Evolutionary conservation across 1,140 invertebrate genomes (phyloP), one percentile per base, ranked within the genome.

Genomic region (Papilio aristodemus): DNA sequence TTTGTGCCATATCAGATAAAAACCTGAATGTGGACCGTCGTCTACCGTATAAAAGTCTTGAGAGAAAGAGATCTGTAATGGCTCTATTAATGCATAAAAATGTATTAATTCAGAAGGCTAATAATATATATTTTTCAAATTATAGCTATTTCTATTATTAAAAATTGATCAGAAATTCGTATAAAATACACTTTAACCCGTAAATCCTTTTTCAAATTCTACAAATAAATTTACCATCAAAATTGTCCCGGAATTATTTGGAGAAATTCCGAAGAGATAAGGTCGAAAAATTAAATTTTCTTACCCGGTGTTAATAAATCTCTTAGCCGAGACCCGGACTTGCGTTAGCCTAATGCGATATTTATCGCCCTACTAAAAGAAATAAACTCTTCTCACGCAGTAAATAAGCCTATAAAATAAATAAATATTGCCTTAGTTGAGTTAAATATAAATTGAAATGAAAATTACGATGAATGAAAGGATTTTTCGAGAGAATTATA

Each of bases 281-380:
- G 72, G 50, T 36, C 54, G 60, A 68, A 70, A 79, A 79, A 77
- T 78, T 81, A 73, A 84, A 78, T 79, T 79, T 72, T 73, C 63
- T 32, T 63, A 36, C 38, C 76, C 68, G 72, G 69, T 75, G 69
- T 75, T 83, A 78, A 84, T 86, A 86, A 86, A 86, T 84, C 80
- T 81, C 67, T 39, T 66, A 67, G 69, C 67, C 63, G 71, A 71
- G 67, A 63, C 70, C 69, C 67, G 77, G 69, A 70, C 76, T 66
- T 66, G 62, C 75, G 74, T 80, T 77, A 74, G 71, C 76, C 77
- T 85, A 84, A 87, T 84, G 83, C 74, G 84, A 83, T 85, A 85
- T 86, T 86, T 86, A 86, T 86, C 81, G 78, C 71, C 67, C 58
- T 70, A 67, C 69, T 78, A 79, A 78, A 79, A 77, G 68, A 78